Evolutionary conservation across 2,888 invertebrate species (phyloP), one percentile per base, ranked within the genome.

Genomic region (Ochropacha duplaris): DNA sequence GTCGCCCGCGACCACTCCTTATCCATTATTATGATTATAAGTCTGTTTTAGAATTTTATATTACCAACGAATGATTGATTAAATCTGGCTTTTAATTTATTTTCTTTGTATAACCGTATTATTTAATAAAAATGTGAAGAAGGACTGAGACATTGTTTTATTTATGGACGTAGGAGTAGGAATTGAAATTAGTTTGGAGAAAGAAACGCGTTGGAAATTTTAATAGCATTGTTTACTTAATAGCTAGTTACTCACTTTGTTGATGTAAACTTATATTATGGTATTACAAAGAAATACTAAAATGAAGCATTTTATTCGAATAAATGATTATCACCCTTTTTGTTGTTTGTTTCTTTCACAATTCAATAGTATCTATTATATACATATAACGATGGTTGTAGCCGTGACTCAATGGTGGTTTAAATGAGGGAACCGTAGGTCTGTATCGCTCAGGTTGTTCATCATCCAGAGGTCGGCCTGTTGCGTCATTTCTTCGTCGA

Each of bases 391-490:
- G 6, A 50, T 51, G 44, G n/a, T n/a, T 55, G 8, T n/a, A 49
- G 57, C 60, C 60, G 24, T 57, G 54, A 55, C 16, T 31, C 57
- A 54, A 54, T 56, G 57, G 11, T 62, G 54, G 34, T 66, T 66
- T 60, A 83, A 62, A 57, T 81, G 74, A 3, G 95, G 95, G 80
- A 95, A 96, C 54, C 85, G 82, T 49, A 96, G 81, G 75, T 95
- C 94, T 0, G 94, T 94, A 26, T 92, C 90, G 57, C 90, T 83
- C 54, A 95, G 86, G 85, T 96, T 95, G 56, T 94, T 89, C 4
- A 88, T 85, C 50, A 96, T 96, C 96, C 96, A 96, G 57, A 90
- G 79, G 61, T 97, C 94, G 3, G 96, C 96, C 69, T 94, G 90
- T 52, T 85, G 80, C 54, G 94, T 93, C 78, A 97, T 93, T 67